Evolutionary conservation across 2,797 vertebrate species (phyloP).

Genomic region (Rhinichthys osculus): DNA sequence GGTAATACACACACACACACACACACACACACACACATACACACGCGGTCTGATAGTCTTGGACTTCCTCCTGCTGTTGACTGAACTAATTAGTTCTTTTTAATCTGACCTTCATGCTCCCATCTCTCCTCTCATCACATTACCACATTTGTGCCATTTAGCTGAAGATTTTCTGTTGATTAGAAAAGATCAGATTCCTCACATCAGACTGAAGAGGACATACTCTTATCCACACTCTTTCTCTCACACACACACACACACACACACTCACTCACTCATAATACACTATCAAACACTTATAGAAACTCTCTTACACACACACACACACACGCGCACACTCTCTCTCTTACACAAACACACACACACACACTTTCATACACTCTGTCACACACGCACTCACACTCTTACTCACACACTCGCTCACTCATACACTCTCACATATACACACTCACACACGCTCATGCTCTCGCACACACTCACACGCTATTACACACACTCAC

Average conservation of each 20-base stretch:
- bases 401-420: too few species aligned
- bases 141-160: background rate
- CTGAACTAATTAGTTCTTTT: background rate
- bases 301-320: too few species aligned
- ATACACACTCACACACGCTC: too few species aligned
- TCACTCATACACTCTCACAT: too few species aligned
- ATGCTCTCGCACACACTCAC: too few species aligned
- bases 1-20: slow-evolving; percentile 74
- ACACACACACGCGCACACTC: too few species aligned
- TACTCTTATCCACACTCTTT: background rate
- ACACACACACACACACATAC: background rate
- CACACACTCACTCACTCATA: accelerated
- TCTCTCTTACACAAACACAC: too few species aligned
- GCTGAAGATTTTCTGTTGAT: background rate
- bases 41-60: background rate
- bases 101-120: background rate
- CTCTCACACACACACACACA: accelerated
- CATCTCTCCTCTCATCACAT: background rate
- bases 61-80: background rate
- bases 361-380: too few species aligned
- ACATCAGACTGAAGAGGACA: background rate
- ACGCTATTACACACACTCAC: too few species aligned
- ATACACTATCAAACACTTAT: too few species aligned
- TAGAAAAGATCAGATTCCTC: background rate
- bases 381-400: too few species aligned